Evolutionary conservation across 2,797 vertebrate genomes (phyloP).

Genomic region (Moxostoma hubbsi): DNA sequence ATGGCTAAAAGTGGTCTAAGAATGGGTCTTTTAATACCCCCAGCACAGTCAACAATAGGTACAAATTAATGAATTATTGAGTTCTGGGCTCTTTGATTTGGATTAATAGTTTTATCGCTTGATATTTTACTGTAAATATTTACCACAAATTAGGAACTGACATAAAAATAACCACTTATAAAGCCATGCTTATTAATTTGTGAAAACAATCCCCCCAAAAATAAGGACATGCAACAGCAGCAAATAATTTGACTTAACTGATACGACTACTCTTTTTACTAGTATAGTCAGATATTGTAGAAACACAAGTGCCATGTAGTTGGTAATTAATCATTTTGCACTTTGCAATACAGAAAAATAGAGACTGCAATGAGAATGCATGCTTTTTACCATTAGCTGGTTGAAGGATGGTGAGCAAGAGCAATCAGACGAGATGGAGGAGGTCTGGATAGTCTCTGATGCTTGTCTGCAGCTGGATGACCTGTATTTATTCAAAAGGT

Average conservation of each 20-base stretch:
- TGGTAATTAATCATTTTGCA: background rate
- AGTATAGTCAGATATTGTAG: background rate
- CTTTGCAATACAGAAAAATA: background rate
- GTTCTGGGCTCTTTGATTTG: too few relatives aligned
- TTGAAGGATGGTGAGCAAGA: constrained; percentile 23
- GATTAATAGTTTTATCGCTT: background rate
- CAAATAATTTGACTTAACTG: background rate
- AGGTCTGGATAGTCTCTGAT: constrained; percentile 39
- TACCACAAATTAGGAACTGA: background rate
- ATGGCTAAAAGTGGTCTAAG: background rate
- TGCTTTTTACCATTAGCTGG: constrained; percentile 27
- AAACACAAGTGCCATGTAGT: background rate
- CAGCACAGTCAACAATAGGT: background rate
- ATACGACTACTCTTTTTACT: background rate
- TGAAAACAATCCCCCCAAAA: too few relatives aligned
- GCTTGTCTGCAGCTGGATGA: background rate
- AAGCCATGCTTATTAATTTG: too few relatives aligned
- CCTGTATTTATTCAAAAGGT: constrained; percentile 40
- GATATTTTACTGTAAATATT: background rate
- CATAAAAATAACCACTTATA: background rate
- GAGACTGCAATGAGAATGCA: background rate
- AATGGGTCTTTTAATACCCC: background rate
- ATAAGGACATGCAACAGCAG: background rate
- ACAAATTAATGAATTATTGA: background rate
- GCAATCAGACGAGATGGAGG: constrained; percentile 21